These are phyloP conservation scores for Phrixothrix hirtus DNA, from an alignment of 2,888 invertebrate genomes.

Conservation along the genomic window DNA sequence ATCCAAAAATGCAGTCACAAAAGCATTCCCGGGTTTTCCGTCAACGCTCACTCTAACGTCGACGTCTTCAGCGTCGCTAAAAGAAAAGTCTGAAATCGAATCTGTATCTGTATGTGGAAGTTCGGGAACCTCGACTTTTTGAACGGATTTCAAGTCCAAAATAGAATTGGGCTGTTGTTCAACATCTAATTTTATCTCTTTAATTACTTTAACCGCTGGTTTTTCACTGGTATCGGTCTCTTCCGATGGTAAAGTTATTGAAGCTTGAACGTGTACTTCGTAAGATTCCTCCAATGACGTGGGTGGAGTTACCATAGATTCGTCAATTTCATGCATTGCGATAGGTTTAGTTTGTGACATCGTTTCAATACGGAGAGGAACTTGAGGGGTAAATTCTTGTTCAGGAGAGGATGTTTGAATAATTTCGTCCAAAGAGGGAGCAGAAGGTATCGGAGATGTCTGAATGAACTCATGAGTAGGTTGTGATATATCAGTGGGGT, in stretches of 20 bases:
- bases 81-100: constrained; percentile 19
- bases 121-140: no score
- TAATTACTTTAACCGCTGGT: no score
- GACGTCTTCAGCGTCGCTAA: constrained; percentile 26
- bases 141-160: no score
- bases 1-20: constrained; percentile 27
- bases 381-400: not conserved
- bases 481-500: constrained; percentile 35
- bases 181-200: no score
- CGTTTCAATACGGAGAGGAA: constrained; percentile 46
- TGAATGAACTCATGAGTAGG: constrained; percentile 47
- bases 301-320: constrained; percentile 27
- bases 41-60: constrained; percentile 45
- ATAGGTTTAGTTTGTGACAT: constrained; percentile 65
- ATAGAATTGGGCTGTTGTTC: no score
- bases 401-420: constrained; percentile 39
- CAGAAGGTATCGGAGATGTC: constrained; percentile 58
- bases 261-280: constrained; percentile 65
- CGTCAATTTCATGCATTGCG: constrained; percentile 45
- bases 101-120: no score
- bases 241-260: constrained; percentile 60
- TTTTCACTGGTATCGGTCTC: constrained; percentile 12
- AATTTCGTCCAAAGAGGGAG: constrained; percentile 37
- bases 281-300: constrained; percentile 58
- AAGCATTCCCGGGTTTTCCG: constrained; percentile 38